Evolutionary conservation across 2,113 vertebrate genomes (phyloP).

Genomic region (Dicaeum eximium): DNA sequence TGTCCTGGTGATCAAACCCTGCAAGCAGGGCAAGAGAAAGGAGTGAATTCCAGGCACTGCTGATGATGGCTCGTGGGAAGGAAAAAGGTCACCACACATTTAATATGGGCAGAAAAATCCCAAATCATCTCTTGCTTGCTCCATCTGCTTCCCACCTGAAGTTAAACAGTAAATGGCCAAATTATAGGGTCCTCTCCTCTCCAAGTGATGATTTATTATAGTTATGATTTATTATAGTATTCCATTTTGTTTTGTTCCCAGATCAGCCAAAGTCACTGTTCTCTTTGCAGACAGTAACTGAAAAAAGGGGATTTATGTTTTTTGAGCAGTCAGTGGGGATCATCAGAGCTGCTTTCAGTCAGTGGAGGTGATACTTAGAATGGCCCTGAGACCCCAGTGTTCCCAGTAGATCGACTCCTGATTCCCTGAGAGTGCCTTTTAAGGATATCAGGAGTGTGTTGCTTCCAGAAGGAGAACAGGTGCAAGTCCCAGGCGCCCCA

Average conservation of each 20-base stretch:
- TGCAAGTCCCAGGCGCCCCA: background rate
- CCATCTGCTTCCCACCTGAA: background rate
- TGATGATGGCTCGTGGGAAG: background rate
- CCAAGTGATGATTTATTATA: background rate
- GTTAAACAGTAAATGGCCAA: background rate
- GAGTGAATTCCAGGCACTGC: background rate
- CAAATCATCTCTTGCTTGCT: background rate
- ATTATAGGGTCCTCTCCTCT: background rate
- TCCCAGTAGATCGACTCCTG: slow-evolving; percentile 2
- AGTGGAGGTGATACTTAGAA: background rate
- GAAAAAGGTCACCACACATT: background rate
- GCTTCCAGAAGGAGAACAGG: slow-evolving; percentile 7
- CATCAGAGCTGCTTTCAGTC: background rate
- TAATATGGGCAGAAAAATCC: background rate
- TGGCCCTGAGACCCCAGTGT: background rate
- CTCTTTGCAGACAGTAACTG: background rate
- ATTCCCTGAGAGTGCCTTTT: background rate
- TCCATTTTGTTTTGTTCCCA: background rate
- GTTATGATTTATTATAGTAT: background rate
- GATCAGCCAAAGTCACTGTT: background rate
- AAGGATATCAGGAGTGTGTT: background rate
- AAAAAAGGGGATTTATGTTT: background rate
- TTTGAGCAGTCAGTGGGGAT: background rate
- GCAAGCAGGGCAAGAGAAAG: background rate
- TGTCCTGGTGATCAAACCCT: background rate